These are phyloP conservation scores for Redunca redunca DNA, from an alignment of 2,113 vertebrate species.

Conservation along the genomic window DNA sequence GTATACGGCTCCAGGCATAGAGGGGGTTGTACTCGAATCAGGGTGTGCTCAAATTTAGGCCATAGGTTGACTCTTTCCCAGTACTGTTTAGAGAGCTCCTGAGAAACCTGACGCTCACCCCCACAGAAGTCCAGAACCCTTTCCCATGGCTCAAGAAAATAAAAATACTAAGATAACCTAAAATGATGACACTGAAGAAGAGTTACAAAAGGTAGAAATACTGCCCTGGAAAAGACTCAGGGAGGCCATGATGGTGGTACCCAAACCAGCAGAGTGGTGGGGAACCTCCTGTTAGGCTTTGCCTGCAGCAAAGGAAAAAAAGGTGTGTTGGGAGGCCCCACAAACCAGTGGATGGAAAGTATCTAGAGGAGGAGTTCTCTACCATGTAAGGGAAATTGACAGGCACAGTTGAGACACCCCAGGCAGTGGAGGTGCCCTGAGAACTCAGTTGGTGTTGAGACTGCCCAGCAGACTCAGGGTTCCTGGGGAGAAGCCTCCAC, in stretches of 20 bases:
- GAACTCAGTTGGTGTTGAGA: background rate
- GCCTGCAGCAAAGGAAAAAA: background rate
- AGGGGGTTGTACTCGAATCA: background rate
- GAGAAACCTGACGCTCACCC: background rate
- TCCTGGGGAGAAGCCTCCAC: background rate
- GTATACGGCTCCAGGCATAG: background rate
- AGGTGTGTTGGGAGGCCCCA: background rate
- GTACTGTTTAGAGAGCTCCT: background rate
- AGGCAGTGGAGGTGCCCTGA: background rate
- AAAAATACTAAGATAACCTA: background rate
- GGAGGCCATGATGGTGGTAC: background rate
- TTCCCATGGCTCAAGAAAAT: background rate
- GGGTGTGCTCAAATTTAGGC: background rate
- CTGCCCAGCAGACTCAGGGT: background rate
- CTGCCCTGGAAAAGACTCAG: background rate
- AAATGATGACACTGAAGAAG: background rate
- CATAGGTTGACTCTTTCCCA: background rate
- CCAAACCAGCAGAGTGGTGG: background rate
- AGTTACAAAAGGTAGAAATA: background rate
- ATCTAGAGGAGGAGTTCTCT: background rate
- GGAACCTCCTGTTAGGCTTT: background rate
- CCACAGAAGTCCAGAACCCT: background rate
- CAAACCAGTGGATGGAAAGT: background rate
- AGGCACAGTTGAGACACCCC: background rate
- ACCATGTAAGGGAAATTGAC: background rate